Evolutionary conservation across 2,797 vertebrate genomes (phyloP), one percentile per base, ranked within the genome.

Genomic region (Meda fulgida): DNA sequence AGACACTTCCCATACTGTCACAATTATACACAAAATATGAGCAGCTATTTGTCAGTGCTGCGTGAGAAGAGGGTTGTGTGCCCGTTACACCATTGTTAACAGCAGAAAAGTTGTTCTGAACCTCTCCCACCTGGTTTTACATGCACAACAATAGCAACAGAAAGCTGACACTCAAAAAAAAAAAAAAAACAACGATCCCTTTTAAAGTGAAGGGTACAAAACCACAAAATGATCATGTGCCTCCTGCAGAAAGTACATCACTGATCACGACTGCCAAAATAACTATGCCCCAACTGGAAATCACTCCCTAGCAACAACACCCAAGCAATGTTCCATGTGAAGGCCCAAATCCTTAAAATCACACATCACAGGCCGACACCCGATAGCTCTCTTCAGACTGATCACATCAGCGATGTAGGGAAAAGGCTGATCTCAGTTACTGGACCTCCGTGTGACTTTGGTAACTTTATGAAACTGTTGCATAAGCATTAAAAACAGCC

Each of bases 21-120:
- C 63, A 67, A 77, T 43, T 84, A n/a, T 21, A 71, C 83, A 70
- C 9, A 84, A 78, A 78, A 55, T 29, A 19, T 0, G 13, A 70
- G 51, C 75, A 60, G 36, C 83, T 60, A 60, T 84, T 58, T 58
- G 26, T 65, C n/a, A 36, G 18, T 16, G 63, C 48, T 34, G 82
- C 65, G 36, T 23, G 63, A 69, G 73, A 84, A 78, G 48, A 18
- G 10, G 43, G 53, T 60, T 75, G 69, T 70, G 60, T 43, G 83
- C 81, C 71, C 87, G 58, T 29, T 85, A 83, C 40, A 83, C 55
- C 87, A 77, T 85, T 90, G 88, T 81, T 40, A 88, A 91, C 89
- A 90, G 83, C 91, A 93, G 89, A 89, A 89, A 89, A 82, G 91
- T 92, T 89, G 92, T 93, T 91, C 92, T 90, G 89, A 87, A 90